Conservation (phyloP, 2,888 invertebrate genomes). For the Strigamia crassipes region DNA sequence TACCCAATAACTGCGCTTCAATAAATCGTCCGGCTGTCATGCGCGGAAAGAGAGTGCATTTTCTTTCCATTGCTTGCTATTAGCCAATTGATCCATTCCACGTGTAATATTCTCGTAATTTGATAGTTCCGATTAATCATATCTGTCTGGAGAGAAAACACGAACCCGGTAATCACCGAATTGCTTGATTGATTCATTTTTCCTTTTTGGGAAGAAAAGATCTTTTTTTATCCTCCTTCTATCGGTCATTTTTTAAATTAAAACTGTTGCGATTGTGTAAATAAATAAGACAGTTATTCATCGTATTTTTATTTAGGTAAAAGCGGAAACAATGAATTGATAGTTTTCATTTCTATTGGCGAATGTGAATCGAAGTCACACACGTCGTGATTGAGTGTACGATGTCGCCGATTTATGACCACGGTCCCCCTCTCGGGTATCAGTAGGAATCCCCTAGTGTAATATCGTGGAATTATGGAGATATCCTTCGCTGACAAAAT, state of each 20-base stretch:
- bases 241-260: too few species aligned
- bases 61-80: constrained; percentile 40
- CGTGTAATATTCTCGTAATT: constrained; percentile 39
- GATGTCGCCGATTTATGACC: constrained; percentile 38
- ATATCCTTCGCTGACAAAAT: constrained; percentile 39
- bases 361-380: constrained; percentile 36
- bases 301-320: neutral
- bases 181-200: neutral
- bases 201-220: neutral
- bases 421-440: constrained; percentile 28
- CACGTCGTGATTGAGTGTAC: constrained; percentile 32
- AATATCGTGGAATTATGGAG: constrained; percentile 42
- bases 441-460: constrained; percentile 42
- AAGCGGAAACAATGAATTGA: constrained; percentile 7
- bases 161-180: constrained; percentile 1
- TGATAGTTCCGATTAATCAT: constrained; percentile 35
- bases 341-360: constrained; percentile 16
- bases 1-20: constrained; percentile 39
- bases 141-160: neutral
- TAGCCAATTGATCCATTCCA: constrained; percentile 26
- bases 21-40: constrained; percentile 38
- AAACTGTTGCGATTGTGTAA: too few species aligned
- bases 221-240: too few species aligned
- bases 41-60: constrained; percentile 27
- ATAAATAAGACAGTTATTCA: too few species aligned